A percentile compares a stretch with the other conserved stretches of the same genome.
Conservation (phyloP, 2,888 invertebrate species). For the Sycophila texana region DNA sequence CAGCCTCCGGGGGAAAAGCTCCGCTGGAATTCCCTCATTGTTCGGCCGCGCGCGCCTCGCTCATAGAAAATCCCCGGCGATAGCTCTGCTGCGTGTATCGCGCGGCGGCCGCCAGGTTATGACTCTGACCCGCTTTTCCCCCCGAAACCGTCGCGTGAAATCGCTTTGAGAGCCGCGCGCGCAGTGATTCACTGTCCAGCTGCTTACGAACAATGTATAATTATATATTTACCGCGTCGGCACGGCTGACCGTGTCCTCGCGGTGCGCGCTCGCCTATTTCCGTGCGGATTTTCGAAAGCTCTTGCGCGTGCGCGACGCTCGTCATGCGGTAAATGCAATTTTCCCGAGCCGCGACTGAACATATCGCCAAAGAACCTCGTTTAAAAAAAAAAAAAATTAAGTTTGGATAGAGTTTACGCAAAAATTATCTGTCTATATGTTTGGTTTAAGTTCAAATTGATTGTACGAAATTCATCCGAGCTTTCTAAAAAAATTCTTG, state of each 20-base stretch:
- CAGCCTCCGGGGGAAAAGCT: background rate
- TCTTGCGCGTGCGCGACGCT: too few species aligned
- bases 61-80: background rate
- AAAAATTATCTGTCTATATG: too few species aligned
- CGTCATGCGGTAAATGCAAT: too few species aligned
- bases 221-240: conserved; percentile 1
- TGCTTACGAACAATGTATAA: background rate
- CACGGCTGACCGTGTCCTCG: background rate
- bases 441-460: too few species aligned
- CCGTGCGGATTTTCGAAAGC: background rate
- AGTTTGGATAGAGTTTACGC: too few species aligned
- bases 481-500: too few species aligned
- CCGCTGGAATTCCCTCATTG: background rate
- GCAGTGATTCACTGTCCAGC: background rate
- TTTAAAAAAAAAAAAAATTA: too few species aligned
- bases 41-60: background rate
- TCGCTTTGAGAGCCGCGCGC: background rate
- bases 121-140: conserved; percentile 36
- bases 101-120: background rate
- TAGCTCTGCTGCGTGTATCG: too few species aligned
- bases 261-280: background rate
- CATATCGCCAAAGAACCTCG: too few species aligned
- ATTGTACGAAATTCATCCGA: too few species aligned
- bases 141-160: conserved; percentile 11
- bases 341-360: too few species aligned